Percentiles rank a stretch among this genome's conserved stretches.
Evolutionary conservation across 2,888 invertebrate genomes (phyloP).

Genomic region (Caenorhabditis virilis): DNA sequence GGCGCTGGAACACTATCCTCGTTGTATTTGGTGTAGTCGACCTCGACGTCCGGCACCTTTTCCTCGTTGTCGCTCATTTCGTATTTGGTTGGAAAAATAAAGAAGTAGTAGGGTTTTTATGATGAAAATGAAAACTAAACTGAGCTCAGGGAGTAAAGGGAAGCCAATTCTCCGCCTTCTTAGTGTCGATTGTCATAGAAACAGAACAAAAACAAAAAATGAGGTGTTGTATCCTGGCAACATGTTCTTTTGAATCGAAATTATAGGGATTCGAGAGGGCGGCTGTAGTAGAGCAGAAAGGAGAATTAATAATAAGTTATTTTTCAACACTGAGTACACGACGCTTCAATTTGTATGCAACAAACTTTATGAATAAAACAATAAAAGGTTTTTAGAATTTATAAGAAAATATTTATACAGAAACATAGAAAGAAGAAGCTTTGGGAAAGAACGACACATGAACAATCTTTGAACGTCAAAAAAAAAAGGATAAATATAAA

Average conservation of each 20-base stretch:
- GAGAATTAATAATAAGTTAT: too few species aligned
- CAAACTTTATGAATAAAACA: too few species aligned
- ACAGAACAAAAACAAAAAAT: constrained; percentile 14
- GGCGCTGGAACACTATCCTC: constrained; percentile 53
- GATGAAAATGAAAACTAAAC: constrained; percentile 6
- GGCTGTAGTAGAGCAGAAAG: too few species aligned
- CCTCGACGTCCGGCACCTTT: constrained; percentile 23
- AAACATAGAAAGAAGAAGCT: too few species aligned
- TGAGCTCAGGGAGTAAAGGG: constrained; percentile 4
- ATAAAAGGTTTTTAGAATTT: too few species aligned
- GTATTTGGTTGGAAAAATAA: background rate
- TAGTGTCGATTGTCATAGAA: constrained; percentile 13
- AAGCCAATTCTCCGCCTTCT: constrained; percentile 2
- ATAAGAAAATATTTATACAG: too few species aligned
- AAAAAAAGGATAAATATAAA: constrained; percentile 1
- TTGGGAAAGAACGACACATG: too few species aligned
- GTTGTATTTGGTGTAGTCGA: constrained; percentile 54
- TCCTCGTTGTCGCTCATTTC: constrained; percentile 34
- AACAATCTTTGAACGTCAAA: background rate
- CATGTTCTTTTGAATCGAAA: too few species aligned
- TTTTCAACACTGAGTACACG: too few species aligned
- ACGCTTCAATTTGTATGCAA: too few species aligned
- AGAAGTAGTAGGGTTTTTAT: background rate
- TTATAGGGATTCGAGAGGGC: too few species aligned
- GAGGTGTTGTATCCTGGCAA: too few species aligned